Evolutionary conservation across 2,797 vertebrate genomes (phyloP).

Genomic region (Phylloscopus collybita): DNA sequence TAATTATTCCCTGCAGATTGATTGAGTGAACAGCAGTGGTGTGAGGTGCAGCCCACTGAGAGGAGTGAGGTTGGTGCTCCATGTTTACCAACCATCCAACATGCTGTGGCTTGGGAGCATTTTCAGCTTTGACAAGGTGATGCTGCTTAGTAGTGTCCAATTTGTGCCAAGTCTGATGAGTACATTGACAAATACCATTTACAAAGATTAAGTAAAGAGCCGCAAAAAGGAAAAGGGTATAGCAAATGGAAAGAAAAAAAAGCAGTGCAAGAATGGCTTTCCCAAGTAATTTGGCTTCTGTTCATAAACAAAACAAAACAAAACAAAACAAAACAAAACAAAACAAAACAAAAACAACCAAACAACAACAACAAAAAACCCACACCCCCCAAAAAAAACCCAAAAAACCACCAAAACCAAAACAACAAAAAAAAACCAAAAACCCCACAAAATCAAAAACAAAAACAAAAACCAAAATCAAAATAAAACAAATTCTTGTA

Average conservation of each 20-base stretch:
- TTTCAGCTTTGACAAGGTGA: background rate
- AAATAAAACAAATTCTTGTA: background rate
- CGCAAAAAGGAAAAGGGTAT: background rate
- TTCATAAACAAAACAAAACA: background rate
- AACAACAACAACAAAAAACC: too few species aligned
- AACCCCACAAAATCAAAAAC: too few species aligned
- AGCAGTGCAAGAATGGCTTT: background rate
- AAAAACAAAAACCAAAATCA: too few species aligned
- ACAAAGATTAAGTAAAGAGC: background rate
- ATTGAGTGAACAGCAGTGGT: background rate
- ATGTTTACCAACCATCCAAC: background rate
- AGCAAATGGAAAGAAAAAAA: background rate
- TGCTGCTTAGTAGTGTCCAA: background rate
- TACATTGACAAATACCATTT: background rate
- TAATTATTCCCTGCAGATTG: constrained; percentile 5
- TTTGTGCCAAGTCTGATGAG: background rate
- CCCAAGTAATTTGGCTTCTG: background rate
- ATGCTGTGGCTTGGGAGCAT: background rate
- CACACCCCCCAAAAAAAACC: too few species aligned
- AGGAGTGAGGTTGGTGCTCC: background rate
- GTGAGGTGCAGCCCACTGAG: background rate
- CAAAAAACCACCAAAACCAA: too few species aligned
- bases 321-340: too few species aligned
- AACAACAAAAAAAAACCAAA: too few species aligned
- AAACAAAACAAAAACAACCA: too few species aligned